Evolutionary conservation across 2,113 vertebrate genomes (phyloP).

Genomic region (Coreoperca whiteheadi): DNA sequence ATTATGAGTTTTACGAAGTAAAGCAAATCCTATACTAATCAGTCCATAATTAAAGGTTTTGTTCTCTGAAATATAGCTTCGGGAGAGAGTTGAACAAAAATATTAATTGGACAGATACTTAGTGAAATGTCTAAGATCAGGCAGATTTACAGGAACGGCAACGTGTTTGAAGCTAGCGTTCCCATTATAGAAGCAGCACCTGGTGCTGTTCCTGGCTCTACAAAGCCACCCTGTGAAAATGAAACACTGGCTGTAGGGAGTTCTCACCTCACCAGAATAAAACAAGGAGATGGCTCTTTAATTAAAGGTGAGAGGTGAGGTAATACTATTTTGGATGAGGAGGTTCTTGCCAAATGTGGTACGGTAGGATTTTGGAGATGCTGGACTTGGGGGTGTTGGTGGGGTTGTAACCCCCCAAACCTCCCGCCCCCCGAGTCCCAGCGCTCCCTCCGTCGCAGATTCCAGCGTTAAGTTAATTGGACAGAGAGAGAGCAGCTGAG

Average conservation of each 20-base stretch:
- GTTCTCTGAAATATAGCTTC: neutral
- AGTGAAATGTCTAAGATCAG: slow-evolving; percentile 18
- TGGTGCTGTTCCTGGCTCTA: slow-evolving; percentile 19
- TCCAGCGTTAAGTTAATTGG: slow-evolving; percentile 81
- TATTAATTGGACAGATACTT: slow-evolving; percentile 14
- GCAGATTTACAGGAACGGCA: slow-evolving; percentile 17
- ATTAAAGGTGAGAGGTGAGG: slow-evolving; percentile 71
- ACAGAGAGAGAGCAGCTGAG: slow-evolving; percentile 77
- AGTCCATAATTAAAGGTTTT: neutral
- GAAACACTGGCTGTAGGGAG: slow-evolving; percentile 56
- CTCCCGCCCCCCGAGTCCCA: slow-evolving; percentile 31
- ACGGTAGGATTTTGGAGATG: slow-evolving; percentile 49
- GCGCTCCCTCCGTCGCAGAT: slow-evolving; percentile 57
- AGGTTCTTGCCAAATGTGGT: slow-evolving; percentile 45
- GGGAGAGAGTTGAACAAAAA: slow-evolving; percentile 1
- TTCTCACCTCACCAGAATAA: slow-evolving; percentile 59
- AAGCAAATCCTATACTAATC: neutral
- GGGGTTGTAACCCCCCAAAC: slow-evolving; percentile 41
- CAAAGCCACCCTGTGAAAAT: slow-evolving; percentile 43
- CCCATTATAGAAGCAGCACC: slow-evolving; percentile 19
- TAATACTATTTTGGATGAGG: slow-evolving; percentile 53
- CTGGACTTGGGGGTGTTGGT: slow-evolving; percentile 13
- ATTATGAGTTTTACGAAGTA: slow-evolving; percentile 1
- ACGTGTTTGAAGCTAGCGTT: slow-evolving; percentile 25
- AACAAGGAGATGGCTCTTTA: slow-evolving; percentile 65